phyloP scores from a whole-genome alignment of 2,113 vertebrate species.

The Menidia beryllina region DNA sequence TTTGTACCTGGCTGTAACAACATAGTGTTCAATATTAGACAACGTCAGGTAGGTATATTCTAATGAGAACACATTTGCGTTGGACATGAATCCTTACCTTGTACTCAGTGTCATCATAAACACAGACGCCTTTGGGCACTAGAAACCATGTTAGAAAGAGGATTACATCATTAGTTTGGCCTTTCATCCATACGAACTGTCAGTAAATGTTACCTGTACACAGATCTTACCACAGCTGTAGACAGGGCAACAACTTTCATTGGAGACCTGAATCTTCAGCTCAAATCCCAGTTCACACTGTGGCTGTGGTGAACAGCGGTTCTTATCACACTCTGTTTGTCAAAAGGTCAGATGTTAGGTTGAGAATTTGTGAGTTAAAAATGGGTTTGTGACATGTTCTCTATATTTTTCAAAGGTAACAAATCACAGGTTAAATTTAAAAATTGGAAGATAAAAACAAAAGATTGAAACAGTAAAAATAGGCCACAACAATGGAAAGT shows the following conservation, averaged over 20 bases:
- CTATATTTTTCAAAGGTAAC: too few relatives aligned
- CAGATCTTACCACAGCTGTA: constrained; percentile 75
- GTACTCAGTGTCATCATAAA: constrained; percentile 75
- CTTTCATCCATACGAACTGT: background rate
- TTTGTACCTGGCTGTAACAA: constrained; percentile 71
- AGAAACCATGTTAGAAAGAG: constrained; percentile 22
- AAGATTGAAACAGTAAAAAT: too few relatives aligned
- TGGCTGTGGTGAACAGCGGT: constrained; percentile 55
- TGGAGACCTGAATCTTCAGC: background rate
- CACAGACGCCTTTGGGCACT: constrained; percentile 80
- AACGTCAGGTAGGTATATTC: background rate
- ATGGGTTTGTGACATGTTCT: too few relatives aligned
- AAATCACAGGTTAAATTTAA: too few relatives aligned
- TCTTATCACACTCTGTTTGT: constrained; percentile 78
- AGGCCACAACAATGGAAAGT: too few relatives aligned
- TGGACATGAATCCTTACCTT: constrained; percentile 70
- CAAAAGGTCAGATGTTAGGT: background rate
- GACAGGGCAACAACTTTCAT: constrained; percentile 75
- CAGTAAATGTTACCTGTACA: background rate
- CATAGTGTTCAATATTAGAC: constrained; percentile 7
- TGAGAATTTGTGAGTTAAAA: too few relatives aligned
- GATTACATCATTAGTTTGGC: background rate
- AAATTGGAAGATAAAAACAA: too few relatives aligned
- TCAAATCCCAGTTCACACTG: constrained; percentile 69
- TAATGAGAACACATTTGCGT: background rate